A percentile compares a stretch with the other conserved stretches of the same genome.
phyloP scores from a whole-genome alignment of 2,888 invertebrate genomes.

The Cyclophora punctaria region DNA sequence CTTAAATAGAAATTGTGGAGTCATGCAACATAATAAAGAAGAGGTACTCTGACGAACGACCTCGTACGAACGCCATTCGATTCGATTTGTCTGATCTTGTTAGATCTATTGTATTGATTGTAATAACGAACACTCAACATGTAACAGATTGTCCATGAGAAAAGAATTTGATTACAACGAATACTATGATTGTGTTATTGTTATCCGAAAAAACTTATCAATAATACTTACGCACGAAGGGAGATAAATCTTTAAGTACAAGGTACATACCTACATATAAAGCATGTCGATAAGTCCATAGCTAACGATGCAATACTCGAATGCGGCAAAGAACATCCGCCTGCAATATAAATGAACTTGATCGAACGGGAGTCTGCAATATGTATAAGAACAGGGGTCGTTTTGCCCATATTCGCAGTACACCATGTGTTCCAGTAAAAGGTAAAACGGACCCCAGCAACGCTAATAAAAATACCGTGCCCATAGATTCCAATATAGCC shows the following conservation, averaged over 20 bases:
- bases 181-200: too few species aligned
- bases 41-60: constrained; percentile 20
- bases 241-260: too few species aligned
- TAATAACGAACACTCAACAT: constrained; percentile 11
- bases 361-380: constrained; percentile 42
- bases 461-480: too few species aligned
- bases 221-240: too few species aligned
- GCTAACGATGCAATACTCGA: constrained; percentile 28
- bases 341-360: constrained; percentile 52
- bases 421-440: constrained; percentile 28
- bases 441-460: constrained; percentile 22
- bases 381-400: constrained; percentile 45
- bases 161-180: constrained; percentile 10
- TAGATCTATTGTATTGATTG: constrained; percentile 27
- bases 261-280: too few species aligned
- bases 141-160: constrained; percentile 10
- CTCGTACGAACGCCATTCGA: constrained; percentile 33
- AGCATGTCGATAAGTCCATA: constrained; percentile 3
- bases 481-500: too few species aligned
- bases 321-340: constrained; percentile 37
- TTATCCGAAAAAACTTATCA: too few species aligned
- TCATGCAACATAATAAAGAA: constrained; percentile 47
- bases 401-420: constrained; percentile 45
- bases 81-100: constrained; percentile 40
- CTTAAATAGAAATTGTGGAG: constrained; percentile 23